Evolutionary conservation across 2,888 invertebrate species (phyloP), one percentile per base, ranked within the genome.

Genomic region (Cremastinae sp.): DNA sequence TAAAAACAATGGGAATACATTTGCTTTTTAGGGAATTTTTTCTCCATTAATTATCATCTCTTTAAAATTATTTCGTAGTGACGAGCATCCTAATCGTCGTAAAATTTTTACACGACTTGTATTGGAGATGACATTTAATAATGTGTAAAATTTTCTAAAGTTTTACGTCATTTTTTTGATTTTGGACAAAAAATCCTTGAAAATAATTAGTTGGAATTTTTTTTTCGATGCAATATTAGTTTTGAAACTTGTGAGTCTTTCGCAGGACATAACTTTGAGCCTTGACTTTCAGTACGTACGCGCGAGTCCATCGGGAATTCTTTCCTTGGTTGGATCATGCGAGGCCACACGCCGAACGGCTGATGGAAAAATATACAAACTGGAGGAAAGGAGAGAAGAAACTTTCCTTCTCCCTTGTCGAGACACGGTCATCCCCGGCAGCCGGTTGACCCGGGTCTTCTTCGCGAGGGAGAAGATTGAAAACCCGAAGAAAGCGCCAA

Each of bases 391-490:
- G 28, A 45, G 54, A 65, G 38, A 10, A 45, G 45, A 59, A 68
- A 70, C 59, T 75, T 65, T 59, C 59, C 45, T 45, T 36, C 36
- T 36, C 10, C 45, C 22, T 49, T 16, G 49, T 49, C 34, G 14
- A 45, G 28, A 47, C 58, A 28, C 34, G 49, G 34, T 69, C 58
- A 34, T 28, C 10, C 54, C 41, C n/a, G 10, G 53, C 68, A 34
- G 41, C 45, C 43, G 54, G 49, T 68, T 69, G 58, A 69, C 69
- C 69, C 64, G 64, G 64, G 64, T 70, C 69, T 74, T 74, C 64
- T 45, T 65, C 28, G 56, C 18, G 49, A 2, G 43, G 45, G 18
- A 43, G 43, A 51, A 69, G 59, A 58, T 58, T 49, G 47, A 28
- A 68, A 58, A 43, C 38, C 66, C 38, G 9, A 8, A 36, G 54